Base-by-base conservation (phyloP, 2,797 vertebrate species). In the Muscicapa striata region DNA sequence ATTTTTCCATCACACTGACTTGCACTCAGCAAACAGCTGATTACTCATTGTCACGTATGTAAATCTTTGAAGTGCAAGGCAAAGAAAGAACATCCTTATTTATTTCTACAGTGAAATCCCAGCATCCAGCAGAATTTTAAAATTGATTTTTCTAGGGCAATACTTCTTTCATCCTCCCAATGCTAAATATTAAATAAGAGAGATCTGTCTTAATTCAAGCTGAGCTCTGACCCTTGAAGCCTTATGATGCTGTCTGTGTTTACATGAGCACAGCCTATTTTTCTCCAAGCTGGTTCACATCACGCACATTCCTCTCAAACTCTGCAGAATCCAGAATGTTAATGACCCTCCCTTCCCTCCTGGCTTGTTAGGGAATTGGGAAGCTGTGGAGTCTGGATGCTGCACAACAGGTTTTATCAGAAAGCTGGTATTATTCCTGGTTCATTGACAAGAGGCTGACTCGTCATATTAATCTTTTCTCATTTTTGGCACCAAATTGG, bases 91-190 rank as follows among this genome's bases (percentile, higher is more conserved):
- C 5, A 3, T 87, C 70, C 61, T 69, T 95, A 26, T 91, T 94
- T 95, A 90, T 78, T 92, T 95, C 85, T 32, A 48, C 91, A 91
- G 38, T 61, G 38, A 94, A 77, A 84, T 43, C 38, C 61, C 62
- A 69, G 72, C 70, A 90, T 63, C 76, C 79, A 75, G 69, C 36
- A 75, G 84, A 92, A 89, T 85, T 94, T 83, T 62, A 83, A 85
- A 89, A 41, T 43, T 58, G 84, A 84, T 89, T 93, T 96, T 95
- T 95, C 84, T 92, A 72, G 82, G 93, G 64, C 91, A 92, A 41
- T 36, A 41, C 22, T 81, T 93, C 93, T 95, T 93, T 95, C 48
- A 94, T 91, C 89, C 20, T 91, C 73, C 38, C 51, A 76, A 23
- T 41, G 15, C 64, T 91, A 83, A 92, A 87, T 69, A 93, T 93